Evolutionary conservation across 2,113 vertebrate genomes (phyloP).

Genomic region (Hiodon tergisus): DNA sequence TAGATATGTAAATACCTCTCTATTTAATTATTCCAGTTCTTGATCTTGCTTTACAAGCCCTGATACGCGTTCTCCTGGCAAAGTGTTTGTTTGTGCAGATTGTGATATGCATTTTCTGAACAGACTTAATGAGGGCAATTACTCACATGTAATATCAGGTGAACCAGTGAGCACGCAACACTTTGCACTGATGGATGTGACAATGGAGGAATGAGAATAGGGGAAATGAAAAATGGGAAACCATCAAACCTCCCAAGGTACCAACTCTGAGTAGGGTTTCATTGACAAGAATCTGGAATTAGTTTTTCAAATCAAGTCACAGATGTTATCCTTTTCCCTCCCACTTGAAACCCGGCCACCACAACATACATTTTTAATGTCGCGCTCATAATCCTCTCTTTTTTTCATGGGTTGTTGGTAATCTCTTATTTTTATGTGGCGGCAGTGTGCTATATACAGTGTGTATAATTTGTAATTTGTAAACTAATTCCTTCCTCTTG

Average conservation of each 20-base stretch:
- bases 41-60: constrained; percentile 1
- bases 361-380: constrained; percentile 1
- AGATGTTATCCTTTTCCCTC: constrained; percentile 7
- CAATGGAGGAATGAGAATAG: neutral
- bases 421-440: constrained; percentile 5
- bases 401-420: neutral
- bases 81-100: constrained; percentile 21
- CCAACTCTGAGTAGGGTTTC: neutral
- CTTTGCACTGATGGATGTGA: neutral
- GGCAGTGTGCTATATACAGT: neutral
- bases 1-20: constrained; percentile 18
- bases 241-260: constrained; percentile 8
- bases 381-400: neutral
- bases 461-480: neutral
- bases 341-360: neutral
- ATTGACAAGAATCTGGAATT: neutral
- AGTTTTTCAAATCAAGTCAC: neutral
- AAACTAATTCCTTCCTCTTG: neutral
- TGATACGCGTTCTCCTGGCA: constrained; percentile 13
- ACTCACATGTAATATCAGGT: constrained; percentile 17
- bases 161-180: neutral
- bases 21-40: constrained; percentile 13
- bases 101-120: constrained; percentile 16
- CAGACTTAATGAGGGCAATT: constrained; percentile 20
- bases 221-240: neutral